These are phyloP conservation scores for Knipowitschia caucasica DNA, from an alignment of 2,797 vertebrate genomes.

Conservation along the genomic window DNA sequence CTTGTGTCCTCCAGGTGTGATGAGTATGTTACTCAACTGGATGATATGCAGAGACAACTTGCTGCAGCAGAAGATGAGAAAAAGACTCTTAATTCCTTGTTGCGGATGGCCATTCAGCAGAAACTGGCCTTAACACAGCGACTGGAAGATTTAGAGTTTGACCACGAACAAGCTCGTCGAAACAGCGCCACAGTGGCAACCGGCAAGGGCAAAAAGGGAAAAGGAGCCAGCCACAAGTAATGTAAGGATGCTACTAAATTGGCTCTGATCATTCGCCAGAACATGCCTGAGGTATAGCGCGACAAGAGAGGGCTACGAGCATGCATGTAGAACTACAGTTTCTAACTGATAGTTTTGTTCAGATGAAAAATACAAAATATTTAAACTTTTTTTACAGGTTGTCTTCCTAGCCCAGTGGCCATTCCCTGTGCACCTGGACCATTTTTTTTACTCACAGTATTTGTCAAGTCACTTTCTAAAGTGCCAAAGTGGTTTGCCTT, in stretches of 20 bases:
- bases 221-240: slow-evolving; percentile 74
- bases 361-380: slow-evolving; percentile 8
- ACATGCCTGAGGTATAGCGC: too few species aligned
- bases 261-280: too few species aligned
- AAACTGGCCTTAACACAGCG: slow-evolving; percentile 96
- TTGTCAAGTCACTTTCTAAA: slow-evolving; percentile 43
- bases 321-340: too few species aligned
- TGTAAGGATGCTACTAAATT: too few species aligned
- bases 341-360: not conserved
- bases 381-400: slow-evolving; percentile 68
- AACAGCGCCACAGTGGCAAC: slow-evolving; percentile 67
- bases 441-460: slow-evolving; percentile 40
- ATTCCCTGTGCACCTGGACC: slow-evolving; percentile 22
- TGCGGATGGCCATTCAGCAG: slow-evolving; percentile 99
- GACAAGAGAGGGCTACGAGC: too few species aligned
- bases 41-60: slow-evolving; percentile 97
- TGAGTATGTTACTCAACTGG: slow-evolving; percentile 94
- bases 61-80: slow-evolving; percentile 95
- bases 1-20: slow-evolving; percentile 83
- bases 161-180: slow-evolving; percentile 88
- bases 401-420: slow-evolving; percentile 36
- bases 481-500: slow-evolving; percentile 44
- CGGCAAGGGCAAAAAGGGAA: slow-evolving; percentile 72
- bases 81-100: slow-evolving; percentile 95
- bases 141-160: slow-evolving; percentile 93